These are phyloP conservation scores for Cantharis rufa DNA, from an alignment of 2,888 invertebrate species.

Conservation along the genomic window DNA sequence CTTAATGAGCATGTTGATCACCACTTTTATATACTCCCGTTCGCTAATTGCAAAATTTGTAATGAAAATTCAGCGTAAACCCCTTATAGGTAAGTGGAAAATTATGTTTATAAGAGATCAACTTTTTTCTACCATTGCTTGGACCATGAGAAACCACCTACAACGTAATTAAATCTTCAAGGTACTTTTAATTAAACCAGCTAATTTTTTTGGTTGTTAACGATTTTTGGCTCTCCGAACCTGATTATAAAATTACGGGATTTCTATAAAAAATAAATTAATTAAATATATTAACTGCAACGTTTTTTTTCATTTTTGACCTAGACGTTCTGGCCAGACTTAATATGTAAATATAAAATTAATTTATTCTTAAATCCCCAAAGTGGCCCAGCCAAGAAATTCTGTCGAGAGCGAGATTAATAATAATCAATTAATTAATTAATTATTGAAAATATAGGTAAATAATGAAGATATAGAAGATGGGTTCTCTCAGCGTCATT, in stretches of 20 bases:
- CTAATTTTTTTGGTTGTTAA: background rate
- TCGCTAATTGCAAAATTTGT: conserved; percentile 29
- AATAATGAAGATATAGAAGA: too few species aligned
- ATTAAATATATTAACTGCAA: background rate
- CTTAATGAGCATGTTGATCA: conserved; percentile 26
- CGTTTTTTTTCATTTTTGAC: too few species aligned
- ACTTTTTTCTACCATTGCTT: background rate
- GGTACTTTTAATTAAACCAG: background rate
- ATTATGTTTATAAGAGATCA: background rate
- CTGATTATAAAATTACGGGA: background rate
- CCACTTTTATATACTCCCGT: conserved; percentile 16
- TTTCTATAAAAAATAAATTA: background rate
- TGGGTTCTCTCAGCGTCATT: too few species aligned
- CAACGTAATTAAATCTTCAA: background rate
- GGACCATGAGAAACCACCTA: background rate
- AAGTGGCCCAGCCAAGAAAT: too few species aligned
- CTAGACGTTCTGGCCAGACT: too few species aligned
- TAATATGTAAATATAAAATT: too few species aligned
- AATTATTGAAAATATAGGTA: too few species aligned
- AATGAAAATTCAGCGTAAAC: conserved; percentile 5
- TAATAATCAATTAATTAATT: too few species aligned
- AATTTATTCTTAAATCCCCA: too few species aligned
- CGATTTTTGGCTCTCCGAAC: background rate
- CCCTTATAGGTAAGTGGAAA: background rate
- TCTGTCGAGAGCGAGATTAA: too few species aligned